phyloP scores from a whole-genome alignment of 2,113 vertebrate species.

The Circaetus cinerascens region DNA sequence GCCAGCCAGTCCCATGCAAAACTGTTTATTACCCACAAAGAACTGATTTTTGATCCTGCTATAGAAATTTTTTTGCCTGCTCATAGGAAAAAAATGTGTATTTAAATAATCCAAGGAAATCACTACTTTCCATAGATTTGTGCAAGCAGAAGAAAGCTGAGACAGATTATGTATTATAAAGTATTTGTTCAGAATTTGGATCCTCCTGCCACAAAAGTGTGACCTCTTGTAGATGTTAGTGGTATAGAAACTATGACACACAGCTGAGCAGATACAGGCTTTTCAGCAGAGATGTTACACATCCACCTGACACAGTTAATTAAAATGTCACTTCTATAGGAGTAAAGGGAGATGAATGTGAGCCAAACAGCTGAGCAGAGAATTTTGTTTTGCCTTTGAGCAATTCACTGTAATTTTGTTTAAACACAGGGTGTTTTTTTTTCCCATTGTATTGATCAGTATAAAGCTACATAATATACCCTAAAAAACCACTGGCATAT shows the following conservation, averaged over 20 bases:
- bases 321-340: conserved; percentile 64
- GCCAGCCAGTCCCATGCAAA: neutral
- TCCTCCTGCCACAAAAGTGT: neutral
- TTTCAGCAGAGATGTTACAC: conserved; percentile 54
- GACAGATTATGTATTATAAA: neutral
- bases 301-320: conserved; percentile 66
- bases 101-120: conserved; percentile 9
- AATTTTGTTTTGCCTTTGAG: conserved; percentile 66
- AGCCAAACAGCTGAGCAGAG: conserved; percentile 68
- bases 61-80: neutral
- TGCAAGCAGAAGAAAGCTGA: neutral
- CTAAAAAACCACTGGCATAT: neutral
- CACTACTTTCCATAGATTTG: neutral
- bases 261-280: conserved; percentile 56
- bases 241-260: conserved; percentile 21
- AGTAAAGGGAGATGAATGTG: conserved; percentile 65
- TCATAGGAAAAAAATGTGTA: neutral
- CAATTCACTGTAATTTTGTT: conserved; percentile 59
- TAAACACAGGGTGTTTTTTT: conserved; percentile 2
- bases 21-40: conserved; percentile 32
- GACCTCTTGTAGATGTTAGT: conserved; percentile 4
- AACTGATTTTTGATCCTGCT: conserved; percentile 4
- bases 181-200: conserved; percentile 25
- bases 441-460: conserved; percentile 2
- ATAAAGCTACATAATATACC: conserved; percentile 2